Base-by-base conservation (phyloP, 92 coral and sea anemone species). In the Epizoanthus illoricatus region DNA sequence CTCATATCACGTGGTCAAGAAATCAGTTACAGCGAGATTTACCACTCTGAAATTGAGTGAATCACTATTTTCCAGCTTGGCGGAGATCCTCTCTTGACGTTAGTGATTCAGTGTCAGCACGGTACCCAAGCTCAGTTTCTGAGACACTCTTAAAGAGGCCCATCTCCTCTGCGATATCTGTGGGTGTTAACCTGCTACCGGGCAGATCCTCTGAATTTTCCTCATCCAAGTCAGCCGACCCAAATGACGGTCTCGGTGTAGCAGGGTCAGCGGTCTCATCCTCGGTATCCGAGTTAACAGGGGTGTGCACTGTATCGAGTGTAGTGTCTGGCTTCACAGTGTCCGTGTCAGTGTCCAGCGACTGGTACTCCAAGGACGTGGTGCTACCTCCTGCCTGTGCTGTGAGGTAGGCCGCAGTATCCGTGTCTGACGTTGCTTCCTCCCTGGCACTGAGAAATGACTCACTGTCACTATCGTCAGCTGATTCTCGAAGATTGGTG, bases 361-460 rank as follows among this genome's bases (percentile, higher is more conserved):
- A 82, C 52, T 83, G 81, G 55, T 85, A 85, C 28, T 93, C 92
- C 7, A 93, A 81, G 28, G 97, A 93, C 16, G 94, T 88, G 36
- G 92, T 91, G 66, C 91, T 84, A 41, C 82, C 82, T 75, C 90
- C 88, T 0, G 85, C 84, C 20, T 64, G 86, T 9, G 97, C 97
- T 59, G 97, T 91, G 67, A 91, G 70, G 81, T 91, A 91, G 21
- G 91, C 91, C 1, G 94, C 89, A 18, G 92, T 79, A 71, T 93
- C 97, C 12, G 92, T 90, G 74, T 93, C 97, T 16, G 97, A 93
- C 64, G 91, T 90, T 40, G 85, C 79, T 43, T 97, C 97, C n/a
- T 97, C 99, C 39, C 86, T 84, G 0, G 99, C 98, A 54, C 99
- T 97, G 78, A 90, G 79, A 84, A 90, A 97, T 24, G 97, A 87